These are phyloP conservation scores for Sprattus sprattus DNA, from an alignment of 2,113 vertebrate species.

Conservation along the genomic window DNA sequence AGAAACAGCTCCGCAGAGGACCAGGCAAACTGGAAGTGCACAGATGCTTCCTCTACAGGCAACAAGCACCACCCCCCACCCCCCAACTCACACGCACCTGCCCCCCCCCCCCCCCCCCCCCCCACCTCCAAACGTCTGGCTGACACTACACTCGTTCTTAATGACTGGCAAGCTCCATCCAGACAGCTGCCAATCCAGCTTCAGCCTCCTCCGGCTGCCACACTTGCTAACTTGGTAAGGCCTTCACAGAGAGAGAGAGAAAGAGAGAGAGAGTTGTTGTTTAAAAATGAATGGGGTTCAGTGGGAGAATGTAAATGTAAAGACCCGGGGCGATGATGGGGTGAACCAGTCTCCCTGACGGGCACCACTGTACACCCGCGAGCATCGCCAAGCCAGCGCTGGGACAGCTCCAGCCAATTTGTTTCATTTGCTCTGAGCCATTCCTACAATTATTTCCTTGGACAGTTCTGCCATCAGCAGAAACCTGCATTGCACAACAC, in stretches of 20 bases:
- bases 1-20: not conserved
- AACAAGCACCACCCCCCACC: not conserved
- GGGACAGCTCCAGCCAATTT: not conserved
- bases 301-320: not conserved
- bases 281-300: constrained; percentile 1
- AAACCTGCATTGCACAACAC: not conserved
- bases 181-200: not conserved
- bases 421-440: not conserved
- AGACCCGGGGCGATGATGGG: not conserved
- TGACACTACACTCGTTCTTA: not conserved
- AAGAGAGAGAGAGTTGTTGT: not conserved
- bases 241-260: not conserved
- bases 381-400: not conserved
- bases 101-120: no score
- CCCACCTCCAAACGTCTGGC: not conserved
- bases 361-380: not conserved
- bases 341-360: not conserved
- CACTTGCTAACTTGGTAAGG: not conserved
- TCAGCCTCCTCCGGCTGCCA: constrained; percentile 25
- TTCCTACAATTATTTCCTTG: not conserved
- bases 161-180: not conserved
- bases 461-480: not conserved
- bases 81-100: not conserved
- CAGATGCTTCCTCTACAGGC: constrained; percentile 19
- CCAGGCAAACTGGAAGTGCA: not conserved